Evolutionary conservation across 92 coral and sea anemone species (phyloP), one percentile per base, ranked within the genome.

Genomic region (Meandrina meandrites): DNA sequence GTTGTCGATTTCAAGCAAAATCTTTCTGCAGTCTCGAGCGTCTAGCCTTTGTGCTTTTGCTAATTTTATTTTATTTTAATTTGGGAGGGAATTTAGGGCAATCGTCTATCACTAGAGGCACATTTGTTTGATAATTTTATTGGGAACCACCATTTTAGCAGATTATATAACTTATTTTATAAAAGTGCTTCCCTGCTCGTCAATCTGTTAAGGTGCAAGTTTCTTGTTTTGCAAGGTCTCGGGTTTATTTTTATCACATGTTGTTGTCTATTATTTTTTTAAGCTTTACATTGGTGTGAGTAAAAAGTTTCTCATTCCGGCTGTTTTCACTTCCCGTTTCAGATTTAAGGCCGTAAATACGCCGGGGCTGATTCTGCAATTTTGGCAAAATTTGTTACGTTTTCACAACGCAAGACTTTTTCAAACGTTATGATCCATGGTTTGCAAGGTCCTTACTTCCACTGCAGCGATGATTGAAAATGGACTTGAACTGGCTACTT

Each of bases 1-100:
- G 89, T 88, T 83, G 88, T 86, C 86, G 83, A 84, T 91, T 91
- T 91, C 93, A 90, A 74, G 69, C 78, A 51, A 79, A 69, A 19
- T 69, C 27, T 77, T 64, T 56, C 67, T 27, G 50, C 60, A 47
- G 53, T 48, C 60, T 68, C 22, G 51, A 34, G 56, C 34, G 42
- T 85, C 51, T 51, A 48, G 64, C 54, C 78, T 73, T 86, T 56
- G 79, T 51, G 18, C 37, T 53, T 35, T 34, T 77, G 53, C 76
- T 60, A 28, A 78, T 30, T 40, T n/a, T 64, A 53, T 80, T 68
- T 53, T 48, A 67, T 35, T 67, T 1, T 22, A 37, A 57, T 11
- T 12, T 19, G 3, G 31, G 73, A 75, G 42, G n/a, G 19, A 74
- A 75, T 75, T 13, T 28, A 70, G 18, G 17, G 60, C 28, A 34